A percentile compares a stretch with the other conserved stretches of the same genome.
Conservation (phyloP, 2,888 invertebrate species). For the Eurytoma californica region DNA sequence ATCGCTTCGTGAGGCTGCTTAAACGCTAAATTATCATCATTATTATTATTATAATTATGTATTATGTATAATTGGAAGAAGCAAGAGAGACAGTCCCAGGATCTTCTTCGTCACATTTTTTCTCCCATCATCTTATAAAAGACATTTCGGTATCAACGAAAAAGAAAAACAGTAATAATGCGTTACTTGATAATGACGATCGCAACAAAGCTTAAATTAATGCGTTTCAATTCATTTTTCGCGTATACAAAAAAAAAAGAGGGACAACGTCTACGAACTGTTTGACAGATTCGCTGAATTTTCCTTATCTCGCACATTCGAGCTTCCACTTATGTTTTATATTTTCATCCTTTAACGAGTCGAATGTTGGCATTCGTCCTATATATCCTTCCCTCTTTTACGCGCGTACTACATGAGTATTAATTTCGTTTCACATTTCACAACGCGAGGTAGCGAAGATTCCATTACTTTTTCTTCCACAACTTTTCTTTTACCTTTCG, state of each 20-base stretch:
- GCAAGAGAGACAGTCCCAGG: slow-evolving; percentile 30
- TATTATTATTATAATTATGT: slow-evolving; percentile 37
- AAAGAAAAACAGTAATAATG: slow-evolving; percentile 10
- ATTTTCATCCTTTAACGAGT: not conserved
- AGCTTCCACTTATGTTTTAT: not conserved
- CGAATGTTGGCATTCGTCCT: slow-evolving; percentile 1
- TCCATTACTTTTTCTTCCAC: not conserved
- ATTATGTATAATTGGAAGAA: slow-evolving; percentile 50
- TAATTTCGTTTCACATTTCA: slow-evolving; percentile 29
- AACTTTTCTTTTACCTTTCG: not conserved
- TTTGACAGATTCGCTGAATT: slow-evolving; percentile 41
- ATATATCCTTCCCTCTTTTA: slow-evolving; percentile 1
- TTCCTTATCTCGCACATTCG: slow-evolving; percentile 10
- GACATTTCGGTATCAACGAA: slow-evolving; percentile 10
- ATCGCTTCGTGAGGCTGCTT: slow-evolving; percentile 42
- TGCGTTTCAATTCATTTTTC: slow-evolving; percentile 19
- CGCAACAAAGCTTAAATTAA: slow-evolving; percentile 29
- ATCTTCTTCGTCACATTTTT: slow-evolving; percentile 26
- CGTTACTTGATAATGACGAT: not conserved
- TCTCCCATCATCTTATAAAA: slow-evolving; percentile 1
- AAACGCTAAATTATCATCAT: slow-evolving; percentile 36
- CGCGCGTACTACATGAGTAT: slow-evolving; percentile 36
- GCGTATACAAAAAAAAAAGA: slow-evolving; percentile 29
- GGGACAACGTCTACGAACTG: slow-evolving; percentile 32
- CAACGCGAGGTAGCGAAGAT: slow-evolving; percentile 50